These are phyloP conservation scores for Limnephilus marmoratus DNA, from an alignment of 2,888 invertebrate genomes.

Conservation along the genomic window DNA sequence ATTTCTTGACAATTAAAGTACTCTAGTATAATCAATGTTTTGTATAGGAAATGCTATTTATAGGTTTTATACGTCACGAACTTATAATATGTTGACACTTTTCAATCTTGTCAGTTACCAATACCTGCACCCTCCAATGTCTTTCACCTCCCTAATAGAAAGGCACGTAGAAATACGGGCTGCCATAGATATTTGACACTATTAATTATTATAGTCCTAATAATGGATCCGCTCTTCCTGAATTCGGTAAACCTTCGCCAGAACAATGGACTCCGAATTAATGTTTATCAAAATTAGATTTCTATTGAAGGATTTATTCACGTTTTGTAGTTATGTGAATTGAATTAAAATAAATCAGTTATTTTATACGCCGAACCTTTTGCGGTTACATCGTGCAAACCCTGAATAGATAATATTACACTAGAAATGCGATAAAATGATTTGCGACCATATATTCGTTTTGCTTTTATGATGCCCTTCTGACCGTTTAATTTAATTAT, in stretches of 20 bases:
- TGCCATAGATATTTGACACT: conserved; percentile 36
- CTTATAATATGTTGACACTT: too few species aligned
- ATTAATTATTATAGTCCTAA: conserved; percentile 23
- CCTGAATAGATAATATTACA: neutral
- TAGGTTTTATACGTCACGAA: too few species aligned
- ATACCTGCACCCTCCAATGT: neutral
- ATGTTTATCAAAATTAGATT: neutral
- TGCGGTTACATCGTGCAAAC: neutral
- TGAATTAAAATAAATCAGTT: neutral
- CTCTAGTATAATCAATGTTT: too few species aligned
- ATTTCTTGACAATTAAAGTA: too few species aligned
- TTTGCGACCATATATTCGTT: too few species aligned
- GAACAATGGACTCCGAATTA: neutral
- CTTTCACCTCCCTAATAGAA: neutral
- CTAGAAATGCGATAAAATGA: too few species aligned
- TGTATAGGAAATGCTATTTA: too few species aligned
- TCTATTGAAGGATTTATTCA: neutral
- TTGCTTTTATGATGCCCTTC: too few species aligned
- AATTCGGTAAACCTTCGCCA: neutral
- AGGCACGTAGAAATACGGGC: neutral
- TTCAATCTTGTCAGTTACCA: neutral
- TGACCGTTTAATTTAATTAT: too few species aligned
- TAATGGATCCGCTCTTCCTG: conserved; percentile 23
- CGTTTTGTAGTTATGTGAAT: neutral
- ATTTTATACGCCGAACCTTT: neutral